phyloP scores from a whole-genome alignment of 2,888 invertebrate species.

The Cheilosia soror region DNA sequence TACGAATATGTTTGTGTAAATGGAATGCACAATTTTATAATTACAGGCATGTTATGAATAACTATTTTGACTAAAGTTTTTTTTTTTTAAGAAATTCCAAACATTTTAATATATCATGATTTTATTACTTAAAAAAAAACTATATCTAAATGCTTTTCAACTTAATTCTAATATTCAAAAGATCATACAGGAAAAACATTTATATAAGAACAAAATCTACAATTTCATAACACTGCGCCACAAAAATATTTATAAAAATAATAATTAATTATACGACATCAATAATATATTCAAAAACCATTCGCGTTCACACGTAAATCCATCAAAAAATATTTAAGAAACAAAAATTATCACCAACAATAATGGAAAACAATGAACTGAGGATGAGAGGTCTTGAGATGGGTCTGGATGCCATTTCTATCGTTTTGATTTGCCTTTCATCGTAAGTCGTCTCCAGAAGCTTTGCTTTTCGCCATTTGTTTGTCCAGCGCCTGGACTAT shows the following conservation, averaged over 20 bases:
- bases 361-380: conserved; percentile 65
- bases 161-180: conserved; percentile 25
- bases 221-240: conserved; percentile 13
- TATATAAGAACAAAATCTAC: conserved; percentile 25
- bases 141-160: neutral
- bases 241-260: conserved; percentile 11
- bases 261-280: conserved; percentile 16
- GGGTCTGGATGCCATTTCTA: conserved; percentile 80
- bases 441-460: conserved; percentile 89
- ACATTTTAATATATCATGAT: neutral
- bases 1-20: neutral
- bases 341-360: conserved; percentile 63
- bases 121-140: neutral
- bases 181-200: conserved; percentile 40
- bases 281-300: conserved; percentile 27
- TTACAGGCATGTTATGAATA: no score
- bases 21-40: neutral
- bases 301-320: conserved; percentile 61
- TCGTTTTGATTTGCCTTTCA: conserved; percentile 89
- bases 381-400: conserved; percentile 58
- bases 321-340: conserved; percentile 61
- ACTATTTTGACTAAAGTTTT: neutral
- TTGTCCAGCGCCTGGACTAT: conserved; percentile 82
- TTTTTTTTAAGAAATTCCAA: neutral
- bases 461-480: conserved; percentile 85